Percentiles rank a stretch among this genome's conserved stretches.
Evolutionary conservation across 2,888 invertebrate genomes (phyloP).

Genomic region (Stegophylla sp.): DNA sequence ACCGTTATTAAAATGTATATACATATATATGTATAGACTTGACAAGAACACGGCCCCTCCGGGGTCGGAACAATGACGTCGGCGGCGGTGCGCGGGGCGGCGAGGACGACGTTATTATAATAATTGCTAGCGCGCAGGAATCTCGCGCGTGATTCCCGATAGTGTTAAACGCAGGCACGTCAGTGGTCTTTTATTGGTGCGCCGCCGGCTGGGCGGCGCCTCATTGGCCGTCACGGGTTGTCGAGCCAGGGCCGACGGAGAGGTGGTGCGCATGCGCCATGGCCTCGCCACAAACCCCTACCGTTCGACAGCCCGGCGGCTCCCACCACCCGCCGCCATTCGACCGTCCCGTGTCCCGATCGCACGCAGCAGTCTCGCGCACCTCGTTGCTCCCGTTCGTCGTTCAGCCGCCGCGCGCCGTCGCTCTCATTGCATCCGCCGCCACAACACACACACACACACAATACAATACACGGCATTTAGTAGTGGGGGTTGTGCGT

Average conservation of each 20-base stretch:
- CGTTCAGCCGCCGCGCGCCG: background rate
- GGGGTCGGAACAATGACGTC: constrained; percentile 4
- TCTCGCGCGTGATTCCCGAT: constrained; percentile 23
- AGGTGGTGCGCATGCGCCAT: background rate
- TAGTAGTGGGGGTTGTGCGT: constrained; percentile 23
- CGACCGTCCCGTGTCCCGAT: background rate
- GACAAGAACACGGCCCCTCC: constrained; percentile 20
- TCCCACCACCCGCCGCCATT: constrained; percentile 1
- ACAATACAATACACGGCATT: no score
- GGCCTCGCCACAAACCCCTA: background rate
- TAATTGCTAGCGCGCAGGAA: constrained; percentile 36
- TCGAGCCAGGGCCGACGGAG: background rate
- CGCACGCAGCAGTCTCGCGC: background rate
- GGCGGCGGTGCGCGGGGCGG: background rate
- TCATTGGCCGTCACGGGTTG: constrained; percentile 21
- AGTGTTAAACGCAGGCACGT: constrained; percentile 13
- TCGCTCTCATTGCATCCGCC: background rate
- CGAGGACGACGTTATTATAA: background rate
- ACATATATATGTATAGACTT: background rate
- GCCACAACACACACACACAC: background rate
- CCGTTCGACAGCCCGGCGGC: background rate
- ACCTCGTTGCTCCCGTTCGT: background rate
- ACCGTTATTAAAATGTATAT: background rate
- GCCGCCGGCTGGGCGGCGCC: constrained; percentile 42
- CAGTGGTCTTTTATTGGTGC: constrained; percentile 51